A percentile compares a stretch with the other conserved stretches of the same genome.
Conservation (phyloP, 2,797 vertebrate genomes). For the Sylvilagus floridanus region DNA sequence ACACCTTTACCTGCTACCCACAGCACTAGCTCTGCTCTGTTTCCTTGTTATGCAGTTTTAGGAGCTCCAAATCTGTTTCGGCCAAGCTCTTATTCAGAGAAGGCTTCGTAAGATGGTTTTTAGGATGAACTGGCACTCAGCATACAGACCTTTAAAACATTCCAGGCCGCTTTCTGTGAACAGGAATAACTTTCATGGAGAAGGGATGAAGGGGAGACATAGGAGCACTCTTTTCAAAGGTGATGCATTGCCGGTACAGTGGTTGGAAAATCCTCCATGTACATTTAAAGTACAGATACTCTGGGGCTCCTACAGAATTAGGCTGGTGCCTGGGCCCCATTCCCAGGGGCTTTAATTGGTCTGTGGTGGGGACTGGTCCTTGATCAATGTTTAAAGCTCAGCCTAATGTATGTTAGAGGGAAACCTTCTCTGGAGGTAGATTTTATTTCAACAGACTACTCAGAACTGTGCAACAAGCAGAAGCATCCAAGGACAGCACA, state of each 20-base stretch:
- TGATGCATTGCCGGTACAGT: not conserved
- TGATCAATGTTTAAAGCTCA: conserved; percentile 67
- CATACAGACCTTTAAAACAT: not conserved
- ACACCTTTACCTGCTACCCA: too few species aligned
- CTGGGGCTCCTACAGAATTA: not conserved
- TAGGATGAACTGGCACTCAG: not conserved
- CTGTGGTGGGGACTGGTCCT: not conserved
- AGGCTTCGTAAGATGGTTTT: not conserved
- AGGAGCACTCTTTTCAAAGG: not conserved
- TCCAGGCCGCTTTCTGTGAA: not conserved
- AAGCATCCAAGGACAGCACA: not conserved
- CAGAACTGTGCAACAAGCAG: conserved; percentile 28
- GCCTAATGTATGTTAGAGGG: not conserved
- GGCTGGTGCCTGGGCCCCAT: not conserved
- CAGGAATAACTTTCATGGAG: not conserved
- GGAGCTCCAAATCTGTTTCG: not conserved
- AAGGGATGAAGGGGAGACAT: conserved; percentile 25
- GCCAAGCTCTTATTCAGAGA: conserved; percentile 39
- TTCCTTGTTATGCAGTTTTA: conserved; percentile 16
- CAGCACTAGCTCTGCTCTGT: not conserved
- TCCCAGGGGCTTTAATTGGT: conserved; percentile 38
- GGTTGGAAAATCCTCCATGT: not conserved
- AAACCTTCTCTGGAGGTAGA: not conserved
- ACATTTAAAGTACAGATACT: not conserved
- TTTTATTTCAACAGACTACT: conserved; percentile 1